These are phyloP conservation scores for Linyphia triangularis DNA, from an alignment of 2,888 invertebrate species.

Conservation along the genomic window DNA sequence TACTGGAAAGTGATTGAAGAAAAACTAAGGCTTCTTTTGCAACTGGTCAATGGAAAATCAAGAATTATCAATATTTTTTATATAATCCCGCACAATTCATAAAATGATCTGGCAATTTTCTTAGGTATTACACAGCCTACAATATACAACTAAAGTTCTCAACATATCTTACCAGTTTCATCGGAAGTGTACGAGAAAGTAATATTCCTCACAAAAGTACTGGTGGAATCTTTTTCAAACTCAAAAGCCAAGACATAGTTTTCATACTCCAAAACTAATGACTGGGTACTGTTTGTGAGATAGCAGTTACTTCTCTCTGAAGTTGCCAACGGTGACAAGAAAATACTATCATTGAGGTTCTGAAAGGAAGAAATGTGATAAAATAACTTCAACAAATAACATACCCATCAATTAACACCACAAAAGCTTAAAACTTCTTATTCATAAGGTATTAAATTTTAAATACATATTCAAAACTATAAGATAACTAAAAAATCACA, in stretches of 20 bases:
- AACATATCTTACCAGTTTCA: slow-evolving; percentile 20
- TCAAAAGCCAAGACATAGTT: slow-evolving; percentile 20
- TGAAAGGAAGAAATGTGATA: too few relatives aligned
- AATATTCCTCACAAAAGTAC: slow-evolving; percentile 14
- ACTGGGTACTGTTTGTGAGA: slow-evolving; percentile 45
- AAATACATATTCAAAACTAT: too few relatives aligned
- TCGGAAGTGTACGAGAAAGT: neutral
- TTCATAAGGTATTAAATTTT: too few relatives aligned
- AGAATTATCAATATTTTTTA: neutral
- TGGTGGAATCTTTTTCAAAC: slow-evolving; percentile 51
- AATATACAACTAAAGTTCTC: neutral
- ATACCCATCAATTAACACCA: too few relatives aligned
- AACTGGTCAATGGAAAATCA: too few relatives aligned
- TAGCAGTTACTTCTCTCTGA: slow-evolving; percentile 7
- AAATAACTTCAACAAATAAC: too few relatives aligned
- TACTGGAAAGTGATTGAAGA: too few relatives aligned
- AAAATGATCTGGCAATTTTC: too few relatives aligned
- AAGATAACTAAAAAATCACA: too few relatives aligned
- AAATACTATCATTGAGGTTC: neutral
- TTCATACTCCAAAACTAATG: neutral
- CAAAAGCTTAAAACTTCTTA: too few relatives aligned
- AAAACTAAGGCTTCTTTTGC: too few relatives aligned
- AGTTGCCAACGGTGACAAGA: slow-evolving; percentile 16
- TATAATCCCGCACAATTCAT: too few relatives aligned
- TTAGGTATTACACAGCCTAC: neutral